phyloP scores from a whole-genome alignment of 2,888 invertebrate genomes.

The Harmothoe impar region DNA sequence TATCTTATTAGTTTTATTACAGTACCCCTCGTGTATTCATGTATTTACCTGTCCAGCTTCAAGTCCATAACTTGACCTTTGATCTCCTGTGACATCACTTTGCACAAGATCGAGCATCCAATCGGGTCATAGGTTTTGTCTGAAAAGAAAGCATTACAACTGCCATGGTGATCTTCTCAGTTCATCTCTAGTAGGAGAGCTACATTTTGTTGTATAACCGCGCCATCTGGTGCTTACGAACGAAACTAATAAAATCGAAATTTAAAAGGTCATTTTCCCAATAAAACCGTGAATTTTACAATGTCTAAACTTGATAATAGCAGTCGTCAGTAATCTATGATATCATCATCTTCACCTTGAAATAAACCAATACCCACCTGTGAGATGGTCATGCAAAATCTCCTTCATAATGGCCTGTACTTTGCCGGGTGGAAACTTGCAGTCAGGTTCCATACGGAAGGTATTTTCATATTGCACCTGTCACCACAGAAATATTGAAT shows the following conservation, averaged over 20 bases:
- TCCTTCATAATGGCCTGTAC: conserved; percentile 8
- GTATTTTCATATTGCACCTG: conserved; percentile 28
- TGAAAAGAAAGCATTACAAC: background rate
- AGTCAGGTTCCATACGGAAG: background rate
- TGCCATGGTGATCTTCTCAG: background rate
- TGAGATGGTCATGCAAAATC: background rate
- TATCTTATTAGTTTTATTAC: no score
- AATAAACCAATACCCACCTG: background rate
- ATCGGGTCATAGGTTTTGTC: conserved; percentile 45
- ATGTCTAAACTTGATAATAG: no score
- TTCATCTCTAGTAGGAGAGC: no score
- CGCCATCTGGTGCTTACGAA: no score
- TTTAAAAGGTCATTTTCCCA: no score
- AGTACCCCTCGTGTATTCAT: no score
- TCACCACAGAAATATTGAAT: background rate
- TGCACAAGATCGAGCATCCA: background rate
- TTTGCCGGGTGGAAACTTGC: conserved; percentile 25
- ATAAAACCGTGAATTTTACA: no score
- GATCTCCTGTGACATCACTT: conserved; percentile 35
- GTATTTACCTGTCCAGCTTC: conserved; percentile 56
- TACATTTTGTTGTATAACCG: no score
- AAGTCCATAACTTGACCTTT: conserved; percentile 20
- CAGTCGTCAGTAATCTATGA: no score
- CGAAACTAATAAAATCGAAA: no score
- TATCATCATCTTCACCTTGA: no score